A percentile compares a stretch with the other conserved stretches of the same genome.
Conservation (phyloP, 1,140 invertebrate genomes). For the Sinella curviseta region DNA sequence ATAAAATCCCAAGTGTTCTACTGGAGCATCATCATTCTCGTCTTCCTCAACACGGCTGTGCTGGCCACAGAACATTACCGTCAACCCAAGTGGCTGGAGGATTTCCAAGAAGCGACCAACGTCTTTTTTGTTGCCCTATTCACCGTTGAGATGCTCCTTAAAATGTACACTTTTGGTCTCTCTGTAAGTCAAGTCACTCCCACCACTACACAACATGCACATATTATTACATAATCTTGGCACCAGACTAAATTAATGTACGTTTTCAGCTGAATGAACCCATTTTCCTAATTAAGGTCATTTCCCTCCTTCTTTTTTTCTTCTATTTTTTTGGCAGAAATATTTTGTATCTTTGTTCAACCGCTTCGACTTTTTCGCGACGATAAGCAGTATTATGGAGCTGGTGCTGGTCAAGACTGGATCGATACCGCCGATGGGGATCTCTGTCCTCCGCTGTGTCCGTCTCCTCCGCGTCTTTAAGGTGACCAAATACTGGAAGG, state of each 20-base stretch:
- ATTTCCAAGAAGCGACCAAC: not conserved
- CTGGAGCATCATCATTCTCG: conserved; percentile 87
- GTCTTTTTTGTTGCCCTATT: conserved; percentile 97
- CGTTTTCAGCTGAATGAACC: too few species aligned
- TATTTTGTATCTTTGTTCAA: conserved; percentile 63
- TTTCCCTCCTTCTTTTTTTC: too few species aligned
- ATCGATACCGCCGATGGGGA: conserved; percentile 62
- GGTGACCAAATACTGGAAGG: conserved; percentile 60
- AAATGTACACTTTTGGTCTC: conserved; percentile 94
- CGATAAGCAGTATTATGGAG: conserved; percentile 66
- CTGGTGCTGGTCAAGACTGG: conserved; percentile 58
- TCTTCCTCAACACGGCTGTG: conserved; percentile 98
- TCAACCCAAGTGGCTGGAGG: conserved; percentile 96
- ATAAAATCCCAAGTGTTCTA: conserved; percentile 66
- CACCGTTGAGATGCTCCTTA: conserved; percentile 98
- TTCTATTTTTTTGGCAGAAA: too few species aligned
- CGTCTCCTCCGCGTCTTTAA: conserved; percentile 68
- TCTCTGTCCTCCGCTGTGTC: conserved; percentile 66
- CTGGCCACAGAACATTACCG: conserved; percentile 97
- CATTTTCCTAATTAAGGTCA: too few species aligned
- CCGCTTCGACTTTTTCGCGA: conserved; percentile 64
- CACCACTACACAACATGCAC: too few species aligned
- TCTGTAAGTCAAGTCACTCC: too few species aligned
- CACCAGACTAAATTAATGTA: too few species aligned
- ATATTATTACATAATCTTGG: too few species aligned